These are phyloP conservation scores for Mobula birostris DNA, from an alignment of 2,113 vertebrate genomes.

Conservation along the genomic window DNA sequence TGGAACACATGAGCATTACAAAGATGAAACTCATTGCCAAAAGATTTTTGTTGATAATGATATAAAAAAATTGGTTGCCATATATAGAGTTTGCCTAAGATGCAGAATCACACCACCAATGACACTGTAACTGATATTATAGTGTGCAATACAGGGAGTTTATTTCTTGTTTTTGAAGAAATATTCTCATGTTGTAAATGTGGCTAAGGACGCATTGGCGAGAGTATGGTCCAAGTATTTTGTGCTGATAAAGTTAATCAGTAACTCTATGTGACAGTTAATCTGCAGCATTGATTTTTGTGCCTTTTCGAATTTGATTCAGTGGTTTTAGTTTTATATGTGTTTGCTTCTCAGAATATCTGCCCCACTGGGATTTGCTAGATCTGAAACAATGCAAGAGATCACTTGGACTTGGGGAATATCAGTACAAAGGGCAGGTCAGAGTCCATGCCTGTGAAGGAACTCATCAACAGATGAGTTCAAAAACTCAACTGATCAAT, in stretches of 20 bases:
- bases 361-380: neutral
- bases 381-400: neutral
- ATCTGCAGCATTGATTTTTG: conserved; percentile 2
- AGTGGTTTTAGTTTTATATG: neutral
- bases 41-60: too few species aligned
- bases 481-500: too few species aligned
- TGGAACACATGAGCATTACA: too few species aligned
- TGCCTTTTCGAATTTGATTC: conserved; percentile 11
- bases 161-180: too few species aligned
- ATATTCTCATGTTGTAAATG: neutral
- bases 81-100: too few species aligned
- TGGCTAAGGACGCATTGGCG: neutral
- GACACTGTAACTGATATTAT: too few species aligned
- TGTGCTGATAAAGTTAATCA: conserved; percentile 19
- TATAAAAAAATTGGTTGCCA: too few species aligned
- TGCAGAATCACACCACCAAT: too few species aligned
- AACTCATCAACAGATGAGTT: too few species aligned
- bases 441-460: neutral
- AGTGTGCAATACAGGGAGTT: too few species aligned
- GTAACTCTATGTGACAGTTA: neutral
- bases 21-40: too few species aligned
- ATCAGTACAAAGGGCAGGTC: neutral
- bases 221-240: neutral
- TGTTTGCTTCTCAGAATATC: neutral
- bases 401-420: neutral